Evolutionary conservation across 2,113 vertebrate genomes (phyloP).

Genomic region (Pongo abelii): DNA sequence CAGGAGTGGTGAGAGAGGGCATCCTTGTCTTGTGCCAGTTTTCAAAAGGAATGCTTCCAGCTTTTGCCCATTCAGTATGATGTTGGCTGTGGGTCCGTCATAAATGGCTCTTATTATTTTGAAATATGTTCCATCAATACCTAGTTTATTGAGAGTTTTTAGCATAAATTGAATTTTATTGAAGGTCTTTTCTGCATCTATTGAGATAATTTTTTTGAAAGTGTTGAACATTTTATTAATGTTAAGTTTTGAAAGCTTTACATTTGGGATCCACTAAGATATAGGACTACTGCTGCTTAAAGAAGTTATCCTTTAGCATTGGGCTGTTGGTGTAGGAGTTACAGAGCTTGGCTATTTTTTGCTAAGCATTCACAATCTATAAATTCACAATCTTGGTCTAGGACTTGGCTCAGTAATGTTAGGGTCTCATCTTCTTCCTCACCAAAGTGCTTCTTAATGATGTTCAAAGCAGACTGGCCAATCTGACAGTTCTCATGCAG

Average conservation of each 20-base stretch:
- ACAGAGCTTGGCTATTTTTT: neutral
- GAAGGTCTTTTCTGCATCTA: no score
- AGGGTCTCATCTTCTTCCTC: constrained; percentile 72
- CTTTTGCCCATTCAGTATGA: no score
- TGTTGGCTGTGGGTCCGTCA: no score
- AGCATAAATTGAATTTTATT: no score
- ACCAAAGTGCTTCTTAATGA: constrained; percentile 91
- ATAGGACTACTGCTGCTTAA: neutral
- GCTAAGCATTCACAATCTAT: neutral
- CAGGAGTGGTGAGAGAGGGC: no score
- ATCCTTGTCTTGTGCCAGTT: no score
- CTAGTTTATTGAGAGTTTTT: no score
- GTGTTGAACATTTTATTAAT: constrained; percentile 60
- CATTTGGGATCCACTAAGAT: neutral
- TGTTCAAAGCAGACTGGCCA: constrained; percentile 84
- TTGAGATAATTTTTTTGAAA: neutral
- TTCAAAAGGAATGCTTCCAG: no score
- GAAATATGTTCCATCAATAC: no score
- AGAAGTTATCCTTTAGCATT: neutral
- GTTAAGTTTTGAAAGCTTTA: constrained; percentile 54
- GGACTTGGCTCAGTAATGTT: neutral
- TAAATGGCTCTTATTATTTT: no score
- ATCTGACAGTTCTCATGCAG: constrained; percentile 88
- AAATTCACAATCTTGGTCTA: neutral
- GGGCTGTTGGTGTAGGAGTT: neutral